Base-by-base conservation (phyloP, 2,113 vertebrate species). In the Speoplatyrhinus poulsoni region DNA sequence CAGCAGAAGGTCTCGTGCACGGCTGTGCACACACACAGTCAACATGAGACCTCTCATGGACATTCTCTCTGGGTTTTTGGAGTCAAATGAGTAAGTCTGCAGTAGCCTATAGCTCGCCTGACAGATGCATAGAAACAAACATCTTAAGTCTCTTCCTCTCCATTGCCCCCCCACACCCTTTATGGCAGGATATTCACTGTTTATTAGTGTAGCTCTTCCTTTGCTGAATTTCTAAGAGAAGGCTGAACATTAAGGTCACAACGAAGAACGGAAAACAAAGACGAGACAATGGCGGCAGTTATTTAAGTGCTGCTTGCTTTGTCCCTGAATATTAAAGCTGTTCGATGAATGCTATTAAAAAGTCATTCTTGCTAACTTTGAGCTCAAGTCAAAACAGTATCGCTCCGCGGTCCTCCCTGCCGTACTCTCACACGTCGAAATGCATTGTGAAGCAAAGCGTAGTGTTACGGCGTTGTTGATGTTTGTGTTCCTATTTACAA, bases 151-250 rank as follows among this genome's bases (percentile, higher is more conserved):
- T 49, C 48, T 52, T 47, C 62, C 50, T 36, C n/a, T 11, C 10
- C 50, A 52, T 50, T 57, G 17, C 60, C 54, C 49, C 32, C 15
- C 33, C 60, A 48, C 52, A 33, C 69, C 16, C 10, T 55, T n/a
- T 16, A 49, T 76, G 69, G 59, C 73, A 73, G 78, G 62, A 75
- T 71, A 41, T 62, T 59, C 32, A 57, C 12, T 62, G 60, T 81
- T 83, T 76, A 75, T 81, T 73, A 70, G 68, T 55, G 72, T 33
- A 60, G 46, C 73, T 75, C 62, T 67, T 68, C 54, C 46, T 70
- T 70, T 16, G 9, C 74, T 0, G 46, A 53, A 58, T 62, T 55
- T 61, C 62, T 63, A 15, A 55, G 26, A 49, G 32, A 33, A 47
- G 49, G 52, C n/a, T 7, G 56, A 69, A 56, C 10, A 0, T 13